A percentile compares a stretch with the other conserved stretches of the same genome.
Evolutionary conservation across 2,797 vertebrate species (phyloP).

Genomic region (Taeniopygia guttata): DNA sequence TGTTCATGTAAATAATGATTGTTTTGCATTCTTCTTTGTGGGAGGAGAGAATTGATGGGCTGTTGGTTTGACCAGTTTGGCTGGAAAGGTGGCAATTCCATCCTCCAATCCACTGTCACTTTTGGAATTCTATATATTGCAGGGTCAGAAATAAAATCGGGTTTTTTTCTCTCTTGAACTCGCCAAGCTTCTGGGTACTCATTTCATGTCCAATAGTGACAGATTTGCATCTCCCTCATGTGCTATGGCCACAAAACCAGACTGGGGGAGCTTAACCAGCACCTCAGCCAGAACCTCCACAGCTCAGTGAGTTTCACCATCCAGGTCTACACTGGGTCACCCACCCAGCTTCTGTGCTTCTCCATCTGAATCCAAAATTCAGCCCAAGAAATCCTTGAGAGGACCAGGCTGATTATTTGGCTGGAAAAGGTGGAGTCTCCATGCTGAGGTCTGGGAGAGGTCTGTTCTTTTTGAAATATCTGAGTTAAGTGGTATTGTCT

Average conservation of each 20-base stretch:
- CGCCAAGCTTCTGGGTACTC: no score
- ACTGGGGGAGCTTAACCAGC: not conserved
- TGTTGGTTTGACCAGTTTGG: no score
- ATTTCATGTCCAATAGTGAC: no score
- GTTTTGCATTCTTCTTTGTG: no score
- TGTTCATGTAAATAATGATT: no score
- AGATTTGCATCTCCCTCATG: not conserved
- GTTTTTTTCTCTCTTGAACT: no score
- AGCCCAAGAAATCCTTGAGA: not conserved
- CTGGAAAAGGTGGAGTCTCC: not conserved
- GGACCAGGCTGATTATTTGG: not conserved
- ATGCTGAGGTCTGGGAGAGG: not conserved
- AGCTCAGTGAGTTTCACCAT: not conserved
- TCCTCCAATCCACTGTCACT: no score
- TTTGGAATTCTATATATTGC: no score
- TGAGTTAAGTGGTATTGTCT: not conserved
- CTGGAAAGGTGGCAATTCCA: no score
- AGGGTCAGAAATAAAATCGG: no score
- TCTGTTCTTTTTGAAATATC: not conserved
- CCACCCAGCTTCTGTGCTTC: not conserved
- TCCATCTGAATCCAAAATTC: not conserved
- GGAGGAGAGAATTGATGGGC: no score
- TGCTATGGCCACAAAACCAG: not conserved
- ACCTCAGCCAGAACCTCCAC: not conserved
- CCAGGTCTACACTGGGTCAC: not conserved